Base-by-base conservation (phyloP, 2,888 invertebrate genomes). In the Macropis europaea region DNA sequence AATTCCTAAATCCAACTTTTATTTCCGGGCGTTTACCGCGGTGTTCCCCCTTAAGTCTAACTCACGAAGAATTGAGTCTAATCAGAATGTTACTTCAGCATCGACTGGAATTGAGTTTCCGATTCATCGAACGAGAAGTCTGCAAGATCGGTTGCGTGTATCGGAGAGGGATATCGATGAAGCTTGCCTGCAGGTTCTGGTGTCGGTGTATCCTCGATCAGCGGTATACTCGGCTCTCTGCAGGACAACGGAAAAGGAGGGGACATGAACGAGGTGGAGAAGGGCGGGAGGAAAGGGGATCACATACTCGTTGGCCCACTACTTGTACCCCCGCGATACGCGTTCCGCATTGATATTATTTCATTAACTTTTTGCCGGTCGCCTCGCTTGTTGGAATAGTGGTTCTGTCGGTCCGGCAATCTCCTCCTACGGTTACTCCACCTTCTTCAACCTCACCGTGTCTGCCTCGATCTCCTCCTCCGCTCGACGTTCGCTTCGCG, bases 311-410 rank as follows among this genome's bases (percentile, higher is more conserved):
- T 85, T 84, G 87, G 85, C 83, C 86, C 86, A 85, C 83, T 86
- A 85, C 83, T 85, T 85, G 88, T 86, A 86, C 84, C 86, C 87
- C 86, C 85, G 86, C 84, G 86, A 86, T 87, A 89, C 89, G 88
- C 88, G 88, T 84, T 85, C 83, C 85, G 89, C 88, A 89, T 89
- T 86, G 85, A 88, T 89, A 89, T 89, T 88, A 88, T 89, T 89
- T 88, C 88, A 89, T 89, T 89, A 89, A 85, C 86, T 85, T 88
- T 88, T 89, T 89, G 82, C 83, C 69, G 76, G 70, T 77, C 77
- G 76, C 76, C 78, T 53, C 73, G 77, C 76, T 82, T 79, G 83
- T 83, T 81, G 80, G 78, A 81, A 83, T 83, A 82, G 83, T 82
- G 85, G 81, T 77, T 80, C 72, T 72, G 79, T 75, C 74, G 77